Conservation (phyloP, 2,888 invertebrate genomes). For the Sepiola atlantica region DNA sequence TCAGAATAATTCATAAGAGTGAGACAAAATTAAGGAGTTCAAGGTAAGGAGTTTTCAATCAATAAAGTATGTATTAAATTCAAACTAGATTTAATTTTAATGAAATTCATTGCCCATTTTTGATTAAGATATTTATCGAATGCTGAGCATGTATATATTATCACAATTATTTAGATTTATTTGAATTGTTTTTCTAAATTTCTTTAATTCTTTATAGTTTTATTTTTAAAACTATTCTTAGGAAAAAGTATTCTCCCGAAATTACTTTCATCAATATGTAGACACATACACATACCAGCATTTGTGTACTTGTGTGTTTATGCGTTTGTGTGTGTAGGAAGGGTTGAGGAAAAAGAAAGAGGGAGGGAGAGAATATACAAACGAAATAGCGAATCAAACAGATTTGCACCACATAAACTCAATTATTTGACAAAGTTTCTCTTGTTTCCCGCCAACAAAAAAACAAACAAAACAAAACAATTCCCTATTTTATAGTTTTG, state of each 20-base stretch:
- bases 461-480: too few species aligned
- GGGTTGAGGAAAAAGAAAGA: neutral
- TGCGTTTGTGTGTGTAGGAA: neutral
- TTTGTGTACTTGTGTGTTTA: neutral
- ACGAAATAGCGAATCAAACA: neutral
- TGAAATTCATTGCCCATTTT: neutral
- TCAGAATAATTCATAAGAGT: neutral
- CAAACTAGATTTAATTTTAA: neutral
- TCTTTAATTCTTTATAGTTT: neutral
- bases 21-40: neutral
- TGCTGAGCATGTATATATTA: too few species aligned
- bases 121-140: neutral
- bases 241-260: too few species aligned
- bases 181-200: neutral
- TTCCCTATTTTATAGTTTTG: too few species aligned
- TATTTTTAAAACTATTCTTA: neutral
- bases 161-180: neutral
- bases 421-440: neutral
- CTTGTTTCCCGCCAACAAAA: neutral
- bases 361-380: neutral
- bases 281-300: neutral
- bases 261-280: neutral
- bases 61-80: neutral
- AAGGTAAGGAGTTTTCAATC: neutral
- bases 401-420: neutral